Evolutionary conservation across 2,888 invertebrate species (phyloP), one percentile per base, ranked within the genome.

Genomic region (Philhelius pedissequus): DNA sequence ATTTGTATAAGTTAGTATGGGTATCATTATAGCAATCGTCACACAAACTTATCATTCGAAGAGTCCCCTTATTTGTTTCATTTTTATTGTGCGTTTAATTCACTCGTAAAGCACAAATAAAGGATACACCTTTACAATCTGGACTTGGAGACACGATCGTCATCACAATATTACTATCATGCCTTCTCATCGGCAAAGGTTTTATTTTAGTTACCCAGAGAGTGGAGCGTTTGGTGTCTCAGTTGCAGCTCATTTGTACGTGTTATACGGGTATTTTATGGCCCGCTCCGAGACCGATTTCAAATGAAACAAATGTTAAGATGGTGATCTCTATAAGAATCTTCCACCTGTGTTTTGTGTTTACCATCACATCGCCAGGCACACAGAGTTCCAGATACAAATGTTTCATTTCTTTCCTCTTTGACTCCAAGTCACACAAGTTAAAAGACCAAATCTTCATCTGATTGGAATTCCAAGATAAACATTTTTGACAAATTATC

Each of bases 211-310:
- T 40, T 48, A 11, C 18, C n/a, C n/a, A n/a, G n/a, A 20, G 4
- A 13, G 64, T 56, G 22, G 62, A 77, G 66, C 38, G 69, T 60
- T 43, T 54, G 52, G 70, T 79, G 79, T 76, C 80, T 70, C 75
- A 71, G 71, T 50, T 80, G 68, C 75, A 56, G 48, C 84, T 71
- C 66, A 80, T 84, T 79, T 84, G 84, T 80, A 84, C 84, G 80
- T 84, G 84, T 84, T 84, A 84, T 84, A 84, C 84, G 84, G 84
- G 80, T 84, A 84, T 84, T 84, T 84, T 84, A 84, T 84, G 66
- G 75, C 80, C 66, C 68, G 84, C 71, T 84, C 75, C 75, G 38
- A 71, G 84, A 76, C 84, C 71, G 84, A 84, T 84, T 84, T 84
- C 84, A 80, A 80, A 80, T 68, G 80, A 84, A 64, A 84, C 70